A percentile compares a stretch with the other conserved stretches of the same genome.
These are phyloP conservation scores for Magallana ariakensis DNA, from an alignment of 1,140 invertebrate species.

Conservation along the genomic window DNA sequence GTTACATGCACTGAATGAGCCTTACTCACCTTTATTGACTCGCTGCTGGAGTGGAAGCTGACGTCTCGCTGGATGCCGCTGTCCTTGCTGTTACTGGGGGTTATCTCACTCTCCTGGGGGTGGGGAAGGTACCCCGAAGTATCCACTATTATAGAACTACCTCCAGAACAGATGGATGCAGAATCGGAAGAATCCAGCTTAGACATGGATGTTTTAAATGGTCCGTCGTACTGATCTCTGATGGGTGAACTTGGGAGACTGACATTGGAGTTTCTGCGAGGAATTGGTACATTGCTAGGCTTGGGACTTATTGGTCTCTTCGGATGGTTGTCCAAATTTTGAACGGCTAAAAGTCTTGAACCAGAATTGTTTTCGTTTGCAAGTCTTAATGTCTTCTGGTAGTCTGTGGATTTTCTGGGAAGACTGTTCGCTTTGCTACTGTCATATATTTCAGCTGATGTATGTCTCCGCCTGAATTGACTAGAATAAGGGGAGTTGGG, in stretches of 20 bases:
- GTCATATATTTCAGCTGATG: slow-evolving; percentile 61
- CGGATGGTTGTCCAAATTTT: slow-evolving; percentile 51
- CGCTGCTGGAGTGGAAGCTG: slow-evolving; percentile 70
- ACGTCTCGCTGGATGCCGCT: slow-evolving; percentile 75
- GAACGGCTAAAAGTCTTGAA: slow-evolving; percentile 38
- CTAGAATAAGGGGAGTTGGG: slow-evolving; percentile 65
- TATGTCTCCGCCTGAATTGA: slow-evolving; percentile 61
- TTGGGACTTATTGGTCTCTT: slow-evolving; percentile 56
- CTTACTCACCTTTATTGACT: slow-evolving; percentile 71
- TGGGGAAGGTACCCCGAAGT: slow-evolving; percentile 54
- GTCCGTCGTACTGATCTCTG: slow-evolving; percentile 44
- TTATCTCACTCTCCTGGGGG: slow-evolving; percentile 64
- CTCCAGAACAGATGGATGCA: slow-evolving; percentile 22
- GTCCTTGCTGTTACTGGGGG: slow-evolving; percentile 76
- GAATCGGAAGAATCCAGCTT: slow-evolving; percentile 10
- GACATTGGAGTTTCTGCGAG: slow-evolving; percentile 55
- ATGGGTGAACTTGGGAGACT: slow-evolving; percentile 53
- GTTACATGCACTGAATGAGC: no score
- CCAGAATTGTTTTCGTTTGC: slow-evolving; percentile 52
- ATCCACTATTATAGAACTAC: slow-evolving; percentile 33
- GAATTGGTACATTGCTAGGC: slow-evolving; percentile 44
- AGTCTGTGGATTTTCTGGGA: slow-evolving; percentile 52
- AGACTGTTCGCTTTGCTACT: slow-evolving; percentile 39
- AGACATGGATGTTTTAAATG: slow-evolving; percentile 13
- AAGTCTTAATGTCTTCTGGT: slow-evolving; percentile 33